Evolutionary conservation across 2,888 invertebrate genomes (phyloP), one percentile per base, ranked within the genome.

Genomic region (Dryobota labecula): DNA sequence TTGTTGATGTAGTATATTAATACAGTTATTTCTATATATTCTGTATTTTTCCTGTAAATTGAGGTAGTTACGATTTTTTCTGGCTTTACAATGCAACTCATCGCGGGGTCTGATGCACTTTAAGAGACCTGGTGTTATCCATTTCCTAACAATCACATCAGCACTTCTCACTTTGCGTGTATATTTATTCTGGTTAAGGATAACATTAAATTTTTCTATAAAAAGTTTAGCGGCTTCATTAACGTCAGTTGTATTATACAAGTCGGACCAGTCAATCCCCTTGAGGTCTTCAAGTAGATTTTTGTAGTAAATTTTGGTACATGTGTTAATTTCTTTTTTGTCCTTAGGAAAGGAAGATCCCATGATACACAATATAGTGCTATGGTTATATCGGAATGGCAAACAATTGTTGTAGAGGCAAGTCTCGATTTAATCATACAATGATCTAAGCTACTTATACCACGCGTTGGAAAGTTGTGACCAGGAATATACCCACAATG

Each of bases 301-400:
- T n/a, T 33, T 11, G n/a, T 51, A 51, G 11, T 51, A 0, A 27
- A 30, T 51, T 51, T 51, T 51, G 2, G 51, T 51, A 30, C 6
- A 27, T 6, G 51, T 51, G 5, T 13, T 51, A 15, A 27, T n/a
- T n/a, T n/a, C 24, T 51, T 24, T 24, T 51, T n/a, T 51, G 20
- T 51, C 51, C 33, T 33, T 54, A 9, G 33, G 20, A 3, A 33
- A 20, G 3, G 33, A 20, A 30, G 33, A 54, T 20, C 33, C 33
- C 20, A 54, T 30, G 13, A 7, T 57, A 5, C 38, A 38, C 2
- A 57, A 38, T 24, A 57, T 8, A 4, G 57, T 7, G 15, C 57
- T 57, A 15, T 57, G 57, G 38, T 38, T 13, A 57, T 57, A 57
- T 57, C 15, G 6, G 38, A 57, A 24, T 57, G 57, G 13, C 33